Evolutionary conservation across 2,888 invertebrate species (phyloP).

Genomic region (Conistra vaccinii): DNA sequence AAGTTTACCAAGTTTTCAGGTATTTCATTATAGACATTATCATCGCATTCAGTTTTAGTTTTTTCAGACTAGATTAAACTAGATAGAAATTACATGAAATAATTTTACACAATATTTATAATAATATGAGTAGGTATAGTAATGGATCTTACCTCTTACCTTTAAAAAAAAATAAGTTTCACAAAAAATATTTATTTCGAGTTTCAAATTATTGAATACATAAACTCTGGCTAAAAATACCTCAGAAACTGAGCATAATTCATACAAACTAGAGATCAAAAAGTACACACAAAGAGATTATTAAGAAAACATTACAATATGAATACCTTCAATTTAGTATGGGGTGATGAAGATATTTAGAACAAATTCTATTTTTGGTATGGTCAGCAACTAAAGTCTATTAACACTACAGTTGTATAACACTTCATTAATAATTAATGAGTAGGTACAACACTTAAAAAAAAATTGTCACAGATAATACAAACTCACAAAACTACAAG

Average conservation of each 20-base stretch:
- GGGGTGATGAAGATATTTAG: no score
- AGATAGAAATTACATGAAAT: constrained; percentile 1
- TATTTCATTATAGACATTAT: not conserved
- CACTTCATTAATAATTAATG: not conserved
- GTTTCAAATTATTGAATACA: not conserved
- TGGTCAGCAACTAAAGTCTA: not conserved
- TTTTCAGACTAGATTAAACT: constrained; percentile 31
- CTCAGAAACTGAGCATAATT: constrained; percentile 2
- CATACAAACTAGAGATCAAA: constrained; percentile 52
- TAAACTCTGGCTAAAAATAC: not conserved
- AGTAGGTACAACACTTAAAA: not conserved
- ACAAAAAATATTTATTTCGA: constrained; percentile 4
- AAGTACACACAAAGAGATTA: constrained; percentile 2
- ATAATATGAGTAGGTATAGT: not conserved
- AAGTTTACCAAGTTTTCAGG: not conserved
- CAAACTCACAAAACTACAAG: no score
- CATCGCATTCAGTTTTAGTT: not conserved
- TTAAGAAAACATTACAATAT: constrained; percentile 1
- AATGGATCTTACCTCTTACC: constrained; percentile 3
- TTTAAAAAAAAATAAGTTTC: not conserved
- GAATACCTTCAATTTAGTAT: not conserved
- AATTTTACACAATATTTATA: constrained; percentile 12
- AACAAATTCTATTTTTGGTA: not conserved
- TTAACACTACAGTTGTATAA: not conserved
- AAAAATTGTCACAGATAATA: not conserved